A percentile compares a stretch with the other conserved stretches of the same genome.
Conservation (phyloP, 2,888 invertebrate species). For the Dryomyza anilis region DNA sequence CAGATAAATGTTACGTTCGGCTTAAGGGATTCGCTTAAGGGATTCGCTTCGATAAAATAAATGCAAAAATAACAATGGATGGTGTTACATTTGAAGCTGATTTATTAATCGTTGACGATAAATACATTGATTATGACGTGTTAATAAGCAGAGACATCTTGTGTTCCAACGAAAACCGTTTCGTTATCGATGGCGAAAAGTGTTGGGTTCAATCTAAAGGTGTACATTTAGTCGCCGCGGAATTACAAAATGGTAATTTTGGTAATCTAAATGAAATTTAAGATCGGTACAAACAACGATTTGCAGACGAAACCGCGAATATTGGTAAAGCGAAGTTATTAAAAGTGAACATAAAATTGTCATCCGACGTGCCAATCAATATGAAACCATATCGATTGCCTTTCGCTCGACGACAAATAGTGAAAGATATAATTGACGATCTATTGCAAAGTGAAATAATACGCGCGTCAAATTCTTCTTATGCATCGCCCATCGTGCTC, state of each 20-base stretch:
- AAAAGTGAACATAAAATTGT: conserved; percentile 14
- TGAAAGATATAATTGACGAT: conserved; percentile 12
- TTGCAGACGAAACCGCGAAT: neutral
- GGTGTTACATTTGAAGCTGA: neutral
- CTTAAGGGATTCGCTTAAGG: neutral
- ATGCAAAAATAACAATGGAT: neutral
- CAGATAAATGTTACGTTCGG: neutral
- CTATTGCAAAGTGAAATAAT: conserved; percentile 20
- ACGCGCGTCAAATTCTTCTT: conserved; percentile 26
- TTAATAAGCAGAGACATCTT: conserved; percentile 1
- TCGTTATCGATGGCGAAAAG: conserved; percentile 13
- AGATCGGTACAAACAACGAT: neutral
- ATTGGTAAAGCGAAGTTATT: neutral
- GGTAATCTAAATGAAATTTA: neutral
- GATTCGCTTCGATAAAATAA: neutral
- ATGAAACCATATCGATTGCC: conserved; percentile 26
- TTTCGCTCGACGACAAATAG: conserved; percentile 23
- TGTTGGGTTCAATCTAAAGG: conserved; percentile 10
- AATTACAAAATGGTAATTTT: neutral
- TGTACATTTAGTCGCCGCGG: neutral
- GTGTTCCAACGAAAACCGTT: neutral
- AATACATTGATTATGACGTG: neutral
- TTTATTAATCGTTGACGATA: neutral
- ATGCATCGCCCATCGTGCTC: too few relatives aligned
- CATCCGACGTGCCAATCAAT: conserved; percentile 1